These are phyloP conservation scores for Callipepla squamata DNA, from an alignment of 2,113 vertebrate genomes.

Conservation along the genomic window DNA sequence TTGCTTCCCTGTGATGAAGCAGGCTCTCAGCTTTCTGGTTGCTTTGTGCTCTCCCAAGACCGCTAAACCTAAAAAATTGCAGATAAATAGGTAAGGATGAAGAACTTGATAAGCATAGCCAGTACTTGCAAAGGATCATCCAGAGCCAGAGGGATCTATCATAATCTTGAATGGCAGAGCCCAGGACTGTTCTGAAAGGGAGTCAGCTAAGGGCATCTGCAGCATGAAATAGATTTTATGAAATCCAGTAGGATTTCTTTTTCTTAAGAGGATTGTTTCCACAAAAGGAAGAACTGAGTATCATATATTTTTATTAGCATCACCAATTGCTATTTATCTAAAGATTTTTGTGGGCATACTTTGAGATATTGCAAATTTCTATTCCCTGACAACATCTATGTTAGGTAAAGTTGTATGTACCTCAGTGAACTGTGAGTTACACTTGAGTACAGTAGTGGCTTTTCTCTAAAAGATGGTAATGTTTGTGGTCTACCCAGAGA, in stretches of 20 bases:
- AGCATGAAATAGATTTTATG: not conserved
- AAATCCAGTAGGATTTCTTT: not conserved
- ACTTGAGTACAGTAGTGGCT: not conserved
- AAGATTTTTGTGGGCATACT: not conserved
- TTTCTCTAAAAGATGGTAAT: not conserved
- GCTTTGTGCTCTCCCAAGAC: not conserved
- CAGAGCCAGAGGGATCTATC: not conserved
- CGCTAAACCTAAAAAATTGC: not conserved
- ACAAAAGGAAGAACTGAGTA: not conserved
- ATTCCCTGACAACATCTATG: not conserved
- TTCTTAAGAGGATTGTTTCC: not conserved
- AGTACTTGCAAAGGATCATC: not conserved
- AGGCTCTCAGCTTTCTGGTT: not conserved
- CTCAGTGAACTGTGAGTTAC: not conserved
- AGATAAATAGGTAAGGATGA: not conserved
- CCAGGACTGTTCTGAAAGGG: not conserved
- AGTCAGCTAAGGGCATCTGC: not conserved
- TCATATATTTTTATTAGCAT: not conserved
- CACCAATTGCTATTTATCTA: not conserved
- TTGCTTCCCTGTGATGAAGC: not conserved
- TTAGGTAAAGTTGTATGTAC: too few relatives aligned
- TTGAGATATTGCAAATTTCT: not conserved
- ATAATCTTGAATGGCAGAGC: not conserved
- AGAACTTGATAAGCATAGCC: not conserved
- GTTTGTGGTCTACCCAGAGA: not conserved